Conservation (phyloP, 2,888 invertebrate genomes). For the Philereme transversata region DNA sequence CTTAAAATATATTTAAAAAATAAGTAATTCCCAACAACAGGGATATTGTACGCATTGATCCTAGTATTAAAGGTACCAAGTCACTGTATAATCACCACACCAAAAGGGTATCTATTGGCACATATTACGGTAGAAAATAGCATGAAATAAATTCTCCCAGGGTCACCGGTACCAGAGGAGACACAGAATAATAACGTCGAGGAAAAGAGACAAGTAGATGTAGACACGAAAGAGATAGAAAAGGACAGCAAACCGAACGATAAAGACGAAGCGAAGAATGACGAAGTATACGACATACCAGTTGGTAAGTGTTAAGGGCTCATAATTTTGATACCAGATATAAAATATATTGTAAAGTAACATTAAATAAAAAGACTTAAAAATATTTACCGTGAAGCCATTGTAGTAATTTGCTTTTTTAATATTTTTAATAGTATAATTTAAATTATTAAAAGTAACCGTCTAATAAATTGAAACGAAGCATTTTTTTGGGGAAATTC, state of each 20-base stretch:
- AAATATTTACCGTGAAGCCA: neutral
- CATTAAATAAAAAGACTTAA: neutral
- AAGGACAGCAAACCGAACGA: constrained; percentile 58
- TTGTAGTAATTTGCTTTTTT: constrained; percentile 2
- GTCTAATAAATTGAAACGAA: constrained; percentile 5
- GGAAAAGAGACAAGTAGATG: constrained; percentile 61
- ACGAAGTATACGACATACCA: constrained; percentile 79
- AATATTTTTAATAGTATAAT: neutral
- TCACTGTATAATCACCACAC: constrained; percentile 21
- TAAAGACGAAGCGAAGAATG: constrained; percentile 56
- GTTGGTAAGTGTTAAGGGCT: constrained; percentile 66
- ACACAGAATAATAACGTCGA: constrained; percentile 69
- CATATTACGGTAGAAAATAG: constrained; percentile 45
- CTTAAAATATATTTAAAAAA: no score
- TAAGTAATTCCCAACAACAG: no score
- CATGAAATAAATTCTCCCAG: constrained; percentile 64
- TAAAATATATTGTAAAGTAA: neutral
- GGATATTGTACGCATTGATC: neutral
- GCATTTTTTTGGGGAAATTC: no score
- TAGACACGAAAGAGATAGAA: constrained; percentile 58
- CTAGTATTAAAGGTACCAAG: neutral
- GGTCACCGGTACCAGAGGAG: constrained; percentile 61
- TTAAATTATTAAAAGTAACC: neutral
- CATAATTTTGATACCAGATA: constrained; percentile 30
- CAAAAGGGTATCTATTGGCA: constrained; percentile 12